Percentiles rank a stretch among this genome's conserved stretches.
Evolutionary conservation across 2,797 vertebrate genomes (phyloP).

Genomic region (Sebastes iracundus): DNA sequence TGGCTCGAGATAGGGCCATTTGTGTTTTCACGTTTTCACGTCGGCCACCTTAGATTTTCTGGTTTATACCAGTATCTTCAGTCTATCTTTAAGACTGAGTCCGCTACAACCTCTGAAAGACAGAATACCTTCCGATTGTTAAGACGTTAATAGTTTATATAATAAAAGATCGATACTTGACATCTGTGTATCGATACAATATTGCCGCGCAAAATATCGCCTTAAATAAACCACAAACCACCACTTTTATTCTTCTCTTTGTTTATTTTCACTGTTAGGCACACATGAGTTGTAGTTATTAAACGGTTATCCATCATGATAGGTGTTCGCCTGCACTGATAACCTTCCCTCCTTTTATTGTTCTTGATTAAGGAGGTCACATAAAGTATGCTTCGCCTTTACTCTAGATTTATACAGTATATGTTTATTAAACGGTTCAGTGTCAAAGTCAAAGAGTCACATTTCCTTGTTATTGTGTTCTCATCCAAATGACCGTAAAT

Average conservation of each 20-base stretch:
- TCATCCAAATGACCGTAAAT: not conserved
- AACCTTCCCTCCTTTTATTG: not conserved
- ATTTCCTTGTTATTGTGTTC: not conserved
- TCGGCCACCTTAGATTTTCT: too few relatives aligned
- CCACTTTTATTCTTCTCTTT: not conserved
- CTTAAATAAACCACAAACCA: not conserved
- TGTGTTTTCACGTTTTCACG: too few relatives aligned
- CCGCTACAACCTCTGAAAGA: too few relatives aligned
- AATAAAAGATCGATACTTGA: too few relatives aligned
- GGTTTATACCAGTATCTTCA: too few relatives aligned
- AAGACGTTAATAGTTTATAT: too few relatives aligned
- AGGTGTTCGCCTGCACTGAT: not conserved
- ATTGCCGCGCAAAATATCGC: too few relatives aligned
- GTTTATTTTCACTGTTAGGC: not conserved
- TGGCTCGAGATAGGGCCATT: too few relatives aligned
- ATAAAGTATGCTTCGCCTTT: not conserved
- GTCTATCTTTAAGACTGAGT: too few relatives aligned
- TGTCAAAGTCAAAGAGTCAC: not conserved
- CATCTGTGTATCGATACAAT: too few relatives aligned
- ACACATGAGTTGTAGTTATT: not conserved
- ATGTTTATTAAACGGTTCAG: not conserved
- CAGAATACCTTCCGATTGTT: too few relatives aligned
- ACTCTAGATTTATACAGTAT: not conserved
- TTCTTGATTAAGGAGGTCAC: not conserved
- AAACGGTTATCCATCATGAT: not conserved